Percentiles rank a stretch among this genome's conserved stretches.
phyloP scores from a whole-genome alignment of 2,888 invertebrate genomes.

The Drosophila helvetica region DNA sequence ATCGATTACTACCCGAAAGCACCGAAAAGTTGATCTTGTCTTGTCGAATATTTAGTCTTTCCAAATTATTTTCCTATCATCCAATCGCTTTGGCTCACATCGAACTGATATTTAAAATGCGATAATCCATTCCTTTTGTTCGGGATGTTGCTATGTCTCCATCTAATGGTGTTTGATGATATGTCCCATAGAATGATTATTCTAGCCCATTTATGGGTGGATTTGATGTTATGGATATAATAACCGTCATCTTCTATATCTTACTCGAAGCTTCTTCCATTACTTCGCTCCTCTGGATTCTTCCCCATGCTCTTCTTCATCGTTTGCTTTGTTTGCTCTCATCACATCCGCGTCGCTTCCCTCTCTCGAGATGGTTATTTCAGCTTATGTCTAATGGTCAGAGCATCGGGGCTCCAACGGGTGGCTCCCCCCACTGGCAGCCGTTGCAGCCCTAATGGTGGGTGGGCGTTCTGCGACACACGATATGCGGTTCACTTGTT shows the following conservation, averaged over 20 bases:
- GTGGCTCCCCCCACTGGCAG: not conserved
- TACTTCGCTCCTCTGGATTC: constrained; percentile 9
- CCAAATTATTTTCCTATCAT: too few species aligned
- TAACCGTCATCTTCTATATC: constrained; percentile 37
- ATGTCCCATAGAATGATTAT: too few species aligned
- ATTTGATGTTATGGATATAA: constrained; percentile 23
- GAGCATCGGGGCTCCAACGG: constrained; percentile 19
- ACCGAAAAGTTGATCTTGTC: too few species aligned
- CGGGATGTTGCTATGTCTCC: too few species aligned
- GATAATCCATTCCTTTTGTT: too few species aligned
- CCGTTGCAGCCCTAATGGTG: not conserved
- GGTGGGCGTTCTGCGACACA: constrained; percentile 27
- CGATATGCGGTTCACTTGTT: constrained; percentile 58
- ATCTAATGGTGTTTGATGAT: too few species aligned
- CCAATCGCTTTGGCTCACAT: too few species aligned
- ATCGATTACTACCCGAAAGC: too few species aligned
- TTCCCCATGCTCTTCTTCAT: not conserved
- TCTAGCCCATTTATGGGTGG: not conserved
- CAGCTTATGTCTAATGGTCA: constrained; percentile 47
- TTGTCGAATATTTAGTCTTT: too few species aligned
- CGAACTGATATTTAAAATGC: too few species aligned
- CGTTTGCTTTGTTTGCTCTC: constrained; percentile 17
- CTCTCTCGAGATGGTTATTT: constrained; percentile 33
- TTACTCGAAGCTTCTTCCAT: constrained; percentile 29
- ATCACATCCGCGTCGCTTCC: constrained; percentile 23